Base-by-base conservation (phyloP, 2,888 invertebrate genomes). In the Tethea ocularis region DNA sequence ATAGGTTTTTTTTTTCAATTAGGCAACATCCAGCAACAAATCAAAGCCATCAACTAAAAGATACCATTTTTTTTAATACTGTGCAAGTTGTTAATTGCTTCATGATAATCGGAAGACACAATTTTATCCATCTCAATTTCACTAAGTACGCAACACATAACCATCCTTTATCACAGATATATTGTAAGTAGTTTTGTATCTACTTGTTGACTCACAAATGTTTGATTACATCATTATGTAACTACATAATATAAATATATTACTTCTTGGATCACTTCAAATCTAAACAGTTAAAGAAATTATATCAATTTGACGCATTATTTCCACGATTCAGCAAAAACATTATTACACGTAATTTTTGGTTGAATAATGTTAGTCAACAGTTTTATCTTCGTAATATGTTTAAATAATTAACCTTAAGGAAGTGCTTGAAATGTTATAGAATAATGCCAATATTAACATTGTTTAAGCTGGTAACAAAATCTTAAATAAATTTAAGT, bases 401-500 rank as follows among this genome's bases (percentile, higher is more conserved):
- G 5, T 17, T 29, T 8, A 15, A 15, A 15, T 15, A 36, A 36
- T 13, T 2, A 41, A 41, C 10, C 15, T 15, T 41, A 17, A 17
- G 41, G 41, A n/a, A 41, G 52, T 24, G 24, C 24, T 24, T 52
- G 52, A 13, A 52, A 52, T 0, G 23, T 52, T 11, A 52, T 23
- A 24, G 8, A 29, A 29, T 1, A 29, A 29, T 29, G 7, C 8
- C 8, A 29, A 1, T 6, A 26, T 3, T n/a, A 23, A n/a, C 26
- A 15, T 10, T 6, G 26, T 52, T 15, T 2, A 24, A 26, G 20
- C 20, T 26, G 26, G 15, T 17, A 29, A 52, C 17, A 52, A 29
- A 17, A n/a, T 10, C n/a, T 7, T 26, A 26, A 0, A 17, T 57
- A 46, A 61, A 60, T 52, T 56, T 62, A 59, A 62, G 67, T 74